These are phyloP conservation scores for Miniopterus natalensis DNA, from an alignment of 2,113 vertebrate species.

Conservation along the genomic window DNA sequence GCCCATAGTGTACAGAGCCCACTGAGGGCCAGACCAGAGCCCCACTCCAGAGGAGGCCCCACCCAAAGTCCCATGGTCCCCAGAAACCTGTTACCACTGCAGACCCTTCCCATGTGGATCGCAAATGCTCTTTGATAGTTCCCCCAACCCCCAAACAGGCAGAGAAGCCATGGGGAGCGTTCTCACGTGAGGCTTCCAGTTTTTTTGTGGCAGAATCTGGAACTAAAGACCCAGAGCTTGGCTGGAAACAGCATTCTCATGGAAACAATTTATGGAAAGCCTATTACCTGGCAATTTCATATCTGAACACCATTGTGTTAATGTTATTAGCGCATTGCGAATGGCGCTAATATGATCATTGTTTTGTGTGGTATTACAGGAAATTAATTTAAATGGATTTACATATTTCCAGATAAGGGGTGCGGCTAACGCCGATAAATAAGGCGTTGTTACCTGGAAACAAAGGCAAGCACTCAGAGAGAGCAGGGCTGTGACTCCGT, in stretches of 20 bases:
- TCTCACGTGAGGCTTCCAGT: neutral
- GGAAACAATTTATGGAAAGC: constrained; percentile 75
- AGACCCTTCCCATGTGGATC: neutral
- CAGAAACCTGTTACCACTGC: fast-evolving
- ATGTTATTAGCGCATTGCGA: constrained; percentile 79
- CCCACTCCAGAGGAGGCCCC: neutral
- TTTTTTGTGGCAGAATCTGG: neutral
- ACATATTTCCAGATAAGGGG: constrained; percentile 77
- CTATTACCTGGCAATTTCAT: constrained; percentile 79
- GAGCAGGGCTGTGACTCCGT: neutral
- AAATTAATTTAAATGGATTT: constrained; percentile 83
- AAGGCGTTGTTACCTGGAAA: neutral
- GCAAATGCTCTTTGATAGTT: neutral
- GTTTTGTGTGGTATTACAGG: constrained; percentile 77
- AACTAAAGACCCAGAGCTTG: constrained; percentile 23
- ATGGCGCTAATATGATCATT: constrained; percentile 81
- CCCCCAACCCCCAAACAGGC: neutral
- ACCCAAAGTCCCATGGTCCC: neutral
- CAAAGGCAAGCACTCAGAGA: neutral
- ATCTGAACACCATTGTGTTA: constrained; percentile 80
- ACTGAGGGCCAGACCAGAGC: neutral
- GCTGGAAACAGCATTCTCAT: constrained; percentile 60
- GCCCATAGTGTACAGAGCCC: neutral
- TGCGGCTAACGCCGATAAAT: constrained; percentile 39
- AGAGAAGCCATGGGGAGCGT: neutral